Base-by-base conservation (phyloP, 2,888 invertebrate genomes). In the Holacanthella duospinosa region DNA sequence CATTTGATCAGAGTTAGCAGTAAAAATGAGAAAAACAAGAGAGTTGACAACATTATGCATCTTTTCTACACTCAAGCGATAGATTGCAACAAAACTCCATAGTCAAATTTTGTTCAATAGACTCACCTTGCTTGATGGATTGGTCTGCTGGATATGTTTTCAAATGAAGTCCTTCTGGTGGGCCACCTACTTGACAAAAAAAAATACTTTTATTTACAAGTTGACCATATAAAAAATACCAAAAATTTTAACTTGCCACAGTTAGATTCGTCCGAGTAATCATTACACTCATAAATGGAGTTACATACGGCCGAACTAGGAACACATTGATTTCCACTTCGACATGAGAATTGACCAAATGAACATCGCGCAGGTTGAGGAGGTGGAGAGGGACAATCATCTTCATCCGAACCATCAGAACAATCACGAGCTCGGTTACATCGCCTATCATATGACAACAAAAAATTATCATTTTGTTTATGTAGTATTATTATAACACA, bases 61-160 rank as follows among this genome's bases (percentile, higher is more conserved):
- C n/a, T n/a, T n/a, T n/a, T n/a, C n/a, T n/a, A n/a, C n/a, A n/a
- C n/a, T n/a, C n/a, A n/a, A n/a, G n/a, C n/a, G n/a, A n/a, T n/a
- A n/a, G n/a, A n/a, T n/a, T n/a, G n/a, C n/a, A n/a, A n/a, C n/a
- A n/a, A n/a, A n/a, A n/a, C n/a, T n/a, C n/a, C n/a, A n/a, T n/a
- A n/a, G n/a, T n/a, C n/a, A n/a, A n/a, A n/a, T n/a, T n/a, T n/a
- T n/a, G n/a, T n/a, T n/a, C n/a, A n/a, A n/a, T n/a, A 26, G 12
- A 84, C 89, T 87, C 79, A 92, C 92, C 88, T 83, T 88, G 86
- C 84, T 88, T 86, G 68, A 91, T 86, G 55, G 83, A 83, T 77
- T 92, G 90, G 29, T 84, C 82, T 29, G 79, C 79, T 1, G 92
- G 92, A 75, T 89, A 88, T 0, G 88, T 88, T 77, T 81, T 86